phyloP scores from a whole-genome alignment of 2,888 invertebrate species.

The Lycocerus yunnanus region DNA sequence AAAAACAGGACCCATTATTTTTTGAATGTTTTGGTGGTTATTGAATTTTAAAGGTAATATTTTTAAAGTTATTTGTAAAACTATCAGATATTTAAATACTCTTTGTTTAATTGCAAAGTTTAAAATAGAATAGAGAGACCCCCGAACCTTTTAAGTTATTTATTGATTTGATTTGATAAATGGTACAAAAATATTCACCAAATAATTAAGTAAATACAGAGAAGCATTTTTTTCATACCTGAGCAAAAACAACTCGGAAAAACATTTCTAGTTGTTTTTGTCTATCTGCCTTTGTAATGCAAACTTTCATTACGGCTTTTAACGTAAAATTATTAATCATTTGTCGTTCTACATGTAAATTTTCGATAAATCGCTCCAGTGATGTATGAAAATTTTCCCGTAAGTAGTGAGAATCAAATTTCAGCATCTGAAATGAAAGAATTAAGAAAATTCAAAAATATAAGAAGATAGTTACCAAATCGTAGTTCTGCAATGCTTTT shows the following conservation, averaged over 20 bases:
- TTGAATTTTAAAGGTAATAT: too few relatives aligned
- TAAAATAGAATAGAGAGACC: too few relatives aligned
- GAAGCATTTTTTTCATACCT: constrained; percentile 44
- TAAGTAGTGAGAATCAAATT: constrained; percentile 55
- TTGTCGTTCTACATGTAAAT: constrained; percentile 40
- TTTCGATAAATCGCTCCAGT: constrained; percentile 51
- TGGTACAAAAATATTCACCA: too few relatives aligned
- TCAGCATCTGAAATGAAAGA: constrained; percentile 50
- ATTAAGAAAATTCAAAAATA: neutral
- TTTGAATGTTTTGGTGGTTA: too few relatives aligned
- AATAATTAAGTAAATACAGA: too few relatives aligned
- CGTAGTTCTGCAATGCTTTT: constrained; percentile 58
- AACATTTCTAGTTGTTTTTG: constrained; percentile 59
- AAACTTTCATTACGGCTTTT: constrained; percentile 47
- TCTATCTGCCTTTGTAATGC: constrained; percentile 57
- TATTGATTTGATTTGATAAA: too few relatives aligned
- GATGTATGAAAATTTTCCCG: constrained; percentile 51
- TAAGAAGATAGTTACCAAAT: constrained; percentile 52
- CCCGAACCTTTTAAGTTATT: too few relatives aligned
- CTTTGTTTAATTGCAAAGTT: too few relatives aligned
- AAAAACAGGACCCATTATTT: too few relatives aligned
- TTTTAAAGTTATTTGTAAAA: too few relatives aligned
- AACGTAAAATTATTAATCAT: constrained; percentile 41
- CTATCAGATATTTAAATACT: too few relatives aligned
- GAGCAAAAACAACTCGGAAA: constrained; percentile 60